Evolutionary conservation across 1,140 invertebrate species (phyloP).

Genomic region (Drosophila pallidifrons): DNA sequence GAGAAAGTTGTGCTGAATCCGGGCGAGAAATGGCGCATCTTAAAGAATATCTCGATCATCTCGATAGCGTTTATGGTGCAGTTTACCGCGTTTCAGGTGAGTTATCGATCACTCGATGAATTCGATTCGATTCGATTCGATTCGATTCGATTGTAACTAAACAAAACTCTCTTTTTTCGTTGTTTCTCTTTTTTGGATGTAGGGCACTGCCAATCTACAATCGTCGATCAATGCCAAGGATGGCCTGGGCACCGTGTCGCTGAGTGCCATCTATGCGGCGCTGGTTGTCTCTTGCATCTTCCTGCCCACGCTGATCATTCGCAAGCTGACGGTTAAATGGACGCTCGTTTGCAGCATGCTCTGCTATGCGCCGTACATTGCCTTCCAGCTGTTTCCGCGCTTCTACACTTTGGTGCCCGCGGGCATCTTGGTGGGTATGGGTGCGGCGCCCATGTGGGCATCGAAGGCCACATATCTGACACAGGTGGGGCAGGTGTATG

Average conservation of each 20-base stretch:
- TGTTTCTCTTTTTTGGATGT: too few species aligned
- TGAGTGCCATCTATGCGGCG: conserved; percentile 94
- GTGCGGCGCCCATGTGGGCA: conserved; percentile 98
- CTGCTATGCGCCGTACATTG: conserved; percentile 97
- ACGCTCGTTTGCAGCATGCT: conserved; percentile 96
- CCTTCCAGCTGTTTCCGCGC: conserved; percentile 94
- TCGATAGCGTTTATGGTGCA: conserved; percentile 96
- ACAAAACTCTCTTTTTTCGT: too few species aligned
- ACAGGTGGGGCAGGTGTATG: conserved; percentile 95
- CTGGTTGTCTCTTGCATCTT: conserved; percentile 97
- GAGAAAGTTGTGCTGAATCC: conserved; percentile 91
- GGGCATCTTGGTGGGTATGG: conserved; percentile 94
- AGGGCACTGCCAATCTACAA: conserved; percentile 95
- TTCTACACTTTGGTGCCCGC: conserved; percentile 97
- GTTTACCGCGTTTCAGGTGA: conserved; percentile 94
- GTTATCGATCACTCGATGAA: conserved; percentile 8
- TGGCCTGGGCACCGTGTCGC: conserved; percentile 92
- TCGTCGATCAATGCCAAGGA: conserved; percentile 94
- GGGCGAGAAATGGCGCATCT: conserved; percentile 93
- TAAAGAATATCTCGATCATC: conserved; percentile 94
- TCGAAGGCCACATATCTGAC: conserved; percentile 98
- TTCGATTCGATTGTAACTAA: too few species aligned
- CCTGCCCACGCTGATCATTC: conserved; percentile 95
- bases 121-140: too few species aligned
- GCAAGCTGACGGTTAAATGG: conserved; percentile 97